Base-by-base conservation (phyloP, 1,140 invertebrate genomes). In the Habropoda laboriosa region DNA sequence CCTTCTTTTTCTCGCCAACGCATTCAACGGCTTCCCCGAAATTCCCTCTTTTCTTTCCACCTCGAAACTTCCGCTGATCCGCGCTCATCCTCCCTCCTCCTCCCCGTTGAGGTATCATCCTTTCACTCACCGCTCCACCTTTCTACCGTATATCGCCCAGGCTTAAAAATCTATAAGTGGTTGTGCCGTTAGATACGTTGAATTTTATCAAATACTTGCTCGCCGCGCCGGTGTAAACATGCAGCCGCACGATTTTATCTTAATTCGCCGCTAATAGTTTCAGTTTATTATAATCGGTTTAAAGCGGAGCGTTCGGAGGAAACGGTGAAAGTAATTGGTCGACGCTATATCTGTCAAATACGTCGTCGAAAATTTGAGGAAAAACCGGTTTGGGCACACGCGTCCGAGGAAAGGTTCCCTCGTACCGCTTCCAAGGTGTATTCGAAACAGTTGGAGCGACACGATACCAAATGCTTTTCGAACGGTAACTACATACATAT, bases 361-460 rank as follows among this genome's bases (percentile, higher is more conserved):
- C 51, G 51, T 64, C 51, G 38, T 76, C 57, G 67, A 64, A 74
- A 83, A 84, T 84, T 84, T 79, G 66, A 73, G 68, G 30, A 40
- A 74, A 63, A 84, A 82, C 81, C 80, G 81, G 68, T 84, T 84
- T 66, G 21, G 47, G 47, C 81, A 61, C 80, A 51, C 49, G 76
- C 35, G 45, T 5, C 42, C 32, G 2, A 21, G 63, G 3, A 49
- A 60, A 57, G 24, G 32, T 74, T 24, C 38, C 32, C 6, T 7
- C 13, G 24, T 30, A 27, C 47, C 16, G 32, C 51, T 38, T 47
- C 12, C 40, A 27, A 61, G 4, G 49, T 40, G 40, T 32, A 42
- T 74, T 42, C 38, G 35, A 61, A 82, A 55, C 51, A 5, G 40
- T 49, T 30, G 21, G 16, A 57, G 47, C 64, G 53, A 76, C 32